These are phyloP conservation scores for Serranus cabrilla DNA, from an alignment of 2,797 vertebrate genomes.

Conservation along the genomic window DNA sequence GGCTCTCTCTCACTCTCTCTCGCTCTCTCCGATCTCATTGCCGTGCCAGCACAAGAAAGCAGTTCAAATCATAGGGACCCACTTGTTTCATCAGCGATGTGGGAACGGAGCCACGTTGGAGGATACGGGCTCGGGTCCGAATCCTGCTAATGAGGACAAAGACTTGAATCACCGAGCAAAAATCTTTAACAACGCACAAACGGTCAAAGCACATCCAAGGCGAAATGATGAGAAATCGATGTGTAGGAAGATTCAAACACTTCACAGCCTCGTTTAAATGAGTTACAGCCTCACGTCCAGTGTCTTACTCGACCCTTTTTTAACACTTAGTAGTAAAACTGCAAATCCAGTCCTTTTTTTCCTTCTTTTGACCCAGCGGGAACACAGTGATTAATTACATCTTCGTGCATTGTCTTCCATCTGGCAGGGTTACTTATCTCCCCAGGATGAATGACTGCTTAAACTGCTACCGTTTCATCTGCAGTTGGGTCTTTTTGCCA, in stretches of 20 bases:
- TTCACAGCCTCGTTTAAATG: constrained; percentile 65
- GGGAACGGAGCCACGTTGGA: constrained; percentile 28
- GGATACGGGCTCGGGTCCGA: not conserved
- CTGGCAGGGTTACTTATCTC: constrained; percentile 79
- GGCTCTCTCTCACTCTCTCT: constrained; percentile 55
- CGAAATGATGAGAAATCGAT: constrained; percentile 69
- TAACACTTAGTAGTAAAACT: constrained; percentile 67
- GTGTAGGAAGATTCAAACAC: constrained; percentile 53
- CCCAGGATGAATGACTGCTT: constrained; percentile 74
- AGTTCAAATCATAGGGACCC: constrained; percentile 44
- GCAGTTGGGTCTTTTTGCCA: constrained; percentile 51
- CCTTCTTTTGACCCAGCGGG: constrained; percentile 64
- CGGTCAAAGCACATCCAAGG: constrained; percentile 32
- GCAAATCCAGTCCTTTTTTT: constrained; percentile 52
- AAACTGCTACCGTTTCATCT: constrained; percentile 72
- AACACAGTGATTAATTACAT: constrained; percentile 79
- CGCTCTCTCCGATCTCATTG: constrained; percentile 44
- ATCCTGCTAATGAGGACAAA: constrained; percentile 56
- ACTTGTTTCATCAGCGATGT: constrained; percentile 43
- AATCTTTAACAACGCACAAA: constrained; percentile 38
- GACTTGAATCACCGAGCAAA: constrained; percentile 40
- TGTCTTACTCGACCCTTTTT: constrained; percentile 60
- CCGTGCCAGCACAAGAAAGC: constrained; percentile 51
- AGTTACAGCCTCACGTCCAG: constrained; percentile 54
- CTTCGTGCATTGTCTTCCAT: constrained; percentile 76